phyloP scores from a whole-genome alignment of 1,140 invertebrate species.

The Cepaea nemoralis region DNA sequence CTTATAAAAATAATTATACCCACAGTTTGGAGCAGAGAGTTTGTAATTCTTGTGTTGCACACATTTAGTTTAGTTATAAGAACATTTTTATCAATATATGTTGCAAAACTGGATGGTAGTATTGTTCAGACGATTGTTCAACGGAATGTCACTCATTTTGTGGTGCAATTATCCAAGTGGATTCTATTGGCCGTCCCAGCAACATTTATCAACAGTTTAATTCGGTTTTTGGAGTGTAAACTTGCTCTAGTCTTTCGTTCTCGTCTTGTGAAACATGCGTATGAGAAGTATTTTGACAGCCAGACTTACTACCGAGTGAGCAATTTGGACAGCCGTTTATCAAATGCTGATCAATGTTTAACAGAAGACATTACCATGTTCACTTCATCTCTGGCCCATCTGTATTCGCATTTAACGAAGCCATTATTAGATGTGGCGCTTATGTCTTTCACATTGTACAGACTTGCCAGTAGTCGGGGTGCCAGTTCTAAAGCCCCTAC shows the following conservation, averaged over 20 bases:
- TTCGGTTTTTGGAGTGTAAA: slow-evolving; percentile 92
- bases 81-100: slow-evolving; percentile 97
- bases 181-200: slow-evolving; percentile 94
- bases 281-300: slow-evolving; percentile 93
- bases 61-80: slow-evolving; percentile 88
- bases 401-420: slow-evolving; percentile 97
- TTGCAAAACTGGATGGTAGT: slow-evolving; percentile 93
- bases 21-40: slow-evolving; percentile 84
- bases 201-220: slow-evolving; percentile 97
- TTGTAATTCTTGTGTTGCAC: slow-evolving; percentile 84
- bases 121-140: slow-evolving; percentile 97
- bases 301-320: slow-evolving; percentile 92
- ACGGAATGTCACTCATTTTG: slow-evolving; percentile 85
- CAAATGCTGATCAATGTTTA: slow-evolving; percentile 96
- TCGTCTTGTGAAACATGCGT: slow-evolving; percentile 90
- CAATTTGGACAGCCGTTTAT: slow-evolving; percentile 78
- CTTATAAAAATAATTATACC: slow-evolving; percentile 94
- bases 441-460: slow-evolving; percentile 75
- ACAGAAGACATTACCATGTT: slow-evolving; percentile 97
- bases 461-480: slow-evolving; percentile 65
- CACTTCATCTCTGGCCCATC: slow-evolving; percentile 90
- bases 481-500: slow-evolving; percentile 72
- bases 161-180: slow-evolving; percentile 87
- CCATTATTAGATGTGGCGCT: slow-evolving; percentile 92
- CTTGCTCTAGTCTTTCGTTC: slow-evolving; percentile 92